A percentile compares a stretch with the other conserved stretches of the same genome.
Evolutionary conservation across 2,888 invertebrate genomes (phyloP).

Genomic region (Drosophila paucipuncta): DNA sequence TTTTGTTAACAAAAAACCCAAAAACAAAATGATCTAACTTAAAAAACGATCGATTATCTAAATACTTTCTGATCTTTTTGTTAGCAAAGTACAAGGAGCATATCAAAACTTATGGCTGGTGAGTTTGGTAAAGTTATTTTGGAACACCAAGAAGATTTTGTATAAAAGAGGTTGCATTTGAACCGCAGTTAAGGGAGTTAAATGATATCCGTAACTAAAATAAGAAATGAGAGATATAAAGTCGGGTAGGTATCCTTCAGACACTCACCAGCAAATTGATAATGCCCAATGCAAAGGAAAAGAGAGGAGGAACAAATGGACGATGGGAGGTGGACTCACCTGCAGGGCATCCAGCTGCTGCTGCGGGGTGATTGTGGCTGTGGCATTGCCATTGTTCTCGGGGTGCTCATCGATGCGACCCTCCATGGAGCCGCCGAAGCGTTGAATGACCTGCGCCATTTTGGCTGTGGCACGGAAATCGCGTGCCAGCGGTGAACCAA

Average conservation of each 20-base stretch:
- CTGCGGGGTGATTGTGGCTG: constrained; percentile 1
- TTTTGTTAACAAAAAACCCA: not conserved
- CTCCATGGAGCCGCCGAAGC: constrained; percentile 84
- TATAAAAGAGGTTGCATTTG: not conserved
- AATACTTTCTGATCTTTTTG: too few species aligned
- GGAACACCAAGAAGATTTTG: not conserved
- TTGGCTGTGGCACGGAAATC: constrained; percentile 83
- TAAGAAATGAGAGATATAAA: not conserved
- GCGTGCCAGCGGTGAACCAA: constrained; percentile 85
- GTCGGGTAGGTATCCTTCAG: too few species aligned
- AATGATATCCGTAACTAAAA: not conserved
- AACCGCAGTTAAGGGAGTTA: not conserved
- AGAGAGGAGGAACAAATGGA: not conserved
- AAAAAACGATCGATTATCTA: not conserved
- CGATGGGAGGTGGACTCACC: constrained; percentile 53
- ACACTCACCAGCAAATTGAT: not conserved
- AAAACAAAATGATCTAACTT: not conserved
- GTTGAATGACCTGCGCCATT: constrained; percentile 81
- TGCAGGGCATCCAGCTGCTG: constrained; percentile 81
- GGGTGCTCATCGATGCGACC: constrained; percentile 83
- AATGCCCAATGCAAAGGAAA: not conserved
- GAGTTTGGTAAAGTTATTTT: too few species aligned
- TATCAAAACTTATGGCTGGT: too few species aligned
- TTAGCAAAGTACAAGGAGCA: too few species aligned
- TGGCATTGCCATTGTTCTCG: constrained; percentile 63